Conservation (phyloP, 2,797 vertebrate species). For the Acestrorhynchus altus region DNA sequence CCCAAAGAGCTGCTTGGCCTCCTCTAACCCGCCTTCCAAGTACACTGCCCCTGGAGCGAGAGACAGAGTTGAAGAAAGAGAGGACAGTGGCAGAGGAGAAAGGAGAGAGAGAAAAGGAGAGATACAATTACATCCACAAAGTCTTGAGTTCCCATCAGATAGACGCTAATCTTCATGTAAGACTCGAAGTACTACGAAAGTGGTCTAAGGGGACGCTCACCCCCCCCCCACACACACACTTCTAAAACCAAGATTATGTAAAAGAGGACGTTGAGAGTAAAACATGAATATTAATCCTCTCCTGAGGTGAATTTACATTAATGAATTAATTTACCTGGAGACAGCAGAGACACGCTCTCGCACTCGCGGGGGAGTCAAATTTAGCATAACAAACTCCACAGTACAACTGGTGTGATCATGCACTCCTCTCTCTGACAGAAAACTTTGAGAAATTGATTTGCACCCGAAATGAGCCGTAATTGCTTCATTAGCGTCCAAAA, state of each 20-base stretch:
- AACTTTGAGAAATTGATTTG: constrained; percentile 71
- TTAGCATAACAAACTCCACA: constrained; percentile 13
- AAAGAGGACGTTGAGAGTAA: constrained; percentile 20
- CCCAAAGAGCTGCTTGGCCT: constrained; percentile 93
- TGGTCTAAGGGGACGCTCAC: background rate
- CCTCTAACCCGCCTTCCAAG: constrained; percentile 92
- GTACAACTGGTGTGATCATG: constrained; percentile 51
- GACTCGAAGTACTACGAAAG: background rate
- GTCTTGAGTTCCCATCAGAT: background rate
- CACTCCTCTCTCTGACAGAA: constrained; percentile 65
- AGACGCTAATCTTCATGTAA: constrained; percentile 16
- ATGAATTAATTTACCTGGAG: constrained; percentile 31
- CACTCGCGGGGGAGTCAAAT: constrained; percentile 19
- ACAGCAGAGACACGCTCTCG: constrained; percentile 9
- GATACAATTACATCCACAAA: background rate
- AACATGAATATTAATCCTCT: constrained; percentile 40
- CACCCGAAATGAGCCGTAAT: constrained; percentile 73
- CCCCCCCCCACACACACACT: constrained; percentile 5
- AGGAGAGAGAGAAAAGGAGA: background rate
- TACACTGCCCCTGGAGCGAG: constrained; percentile 85
- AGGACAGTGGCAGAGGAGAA: background rate
- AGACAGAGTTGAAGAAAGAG: background rate
- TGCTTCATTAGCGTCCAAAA: constrained; percentile 73
- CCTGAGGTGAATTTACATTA: constrained; percentile 32
- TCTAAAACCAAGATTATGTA: constrained; percentile 32